Base-by-base conservation (phyloP, 2,797 vertebrate genomes). In the Nasua narica region DNA sequence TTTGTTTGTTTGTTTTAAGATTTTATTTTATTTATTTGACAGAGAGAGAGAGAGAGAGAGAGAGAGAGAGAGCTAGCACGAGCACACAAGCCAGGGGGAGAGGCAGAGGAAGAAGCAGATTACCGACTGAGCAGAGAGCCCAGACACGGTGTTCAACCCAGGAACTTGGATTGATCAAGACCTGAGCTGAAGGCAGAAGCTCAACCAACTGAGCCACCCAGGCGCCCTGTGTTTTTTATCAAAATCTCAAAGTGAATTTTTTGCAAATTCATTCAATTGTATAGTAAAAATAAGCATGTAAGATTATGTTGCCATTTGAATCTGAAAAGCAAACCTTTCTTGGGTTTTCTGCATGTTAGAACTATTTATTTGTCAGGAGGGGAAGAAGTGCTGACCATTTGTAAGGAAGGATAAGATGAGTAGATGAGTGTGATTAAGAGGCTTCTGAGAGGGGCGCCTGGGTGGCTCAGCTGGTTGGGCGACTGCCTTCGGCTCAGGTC, bases 201-300 rank as follows among this genome's bases (percentile, higher is more conserved):
- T 32, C 13, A 32, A 60, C 25, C 58, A 60, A 10, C 58, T 60
- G 58, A 60, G 58, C 58, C 58, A 62, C 29, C 5, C 27, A 32
- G 6, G 27, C 1, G 27, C 58, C 27, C 58, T 21, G 43, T 96
- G 19, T 83, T 96, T 87, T 87, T 52, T 91, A n/a, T 60, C 46
- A 81, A 77, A 86, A 88, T 87, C 11, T 89, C 21, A 76, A 91
- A 92, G 85, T 78, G 43, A 67, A 11, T 85, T 81, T 69, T 94
- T 62, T 78, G 58, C 50, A 62, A 93, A 58, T 60, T 16, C 40
- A 92, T 96, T 84, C 58, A 84, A 1, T 94, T 90, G 65, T 94
- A 27, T 46, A 65, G 32, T 84, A 90, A 92, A 84, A 93, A 54
- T 89, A 81, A 93, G 60, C 83, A 21, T 77, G 91, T 94, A 48